Evolutionary conservation across 2,113 vertebrate genomes (phyloP).

Genomic region (Bombycilla garrulus): DNA sequence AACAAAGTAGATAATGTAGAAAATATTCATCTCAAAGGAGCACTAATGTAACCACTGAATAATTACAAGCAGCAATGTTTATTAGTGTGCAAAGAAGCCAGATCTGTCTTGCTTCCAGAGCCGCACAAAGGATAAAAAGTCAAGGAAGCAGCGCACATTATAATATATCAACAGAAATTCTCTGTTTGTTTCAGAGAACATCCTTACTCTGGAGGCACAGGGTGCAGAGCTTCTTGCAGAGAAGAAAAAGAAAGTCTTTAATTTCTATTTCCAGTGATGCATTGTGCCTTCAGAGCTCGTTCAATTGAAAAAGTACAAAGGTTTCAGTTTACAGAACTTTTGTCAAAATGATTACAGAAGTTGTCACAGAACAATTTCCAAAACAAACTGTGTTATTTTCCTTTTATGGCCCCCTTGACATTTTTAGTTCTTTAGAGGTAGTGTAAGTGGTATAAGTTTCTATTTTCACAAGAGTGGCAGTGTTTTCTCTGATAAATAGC

Average conservation of each 20-base stretch:
- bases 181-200: slow-evolving; percentile 26
- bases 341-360: slow-evolving; percentile 41
- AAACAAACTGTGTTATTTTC: slow-evolving; percentile 48
- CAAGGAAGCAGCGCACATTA: slow-evolving; percentile 52
- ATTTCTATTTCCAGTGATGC: slow-evolving; percentile 65
- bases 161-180: slow-evolving; percentile 69
- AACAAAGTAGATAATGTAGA: slow-evolving; percentile 68
- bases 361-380: slow-evolving; percentile 34
- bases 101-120: slow-evolving; percentile 63
- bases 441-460: background rate
- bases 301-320: slow-evolving; percentile 33
- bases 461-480: background rate
- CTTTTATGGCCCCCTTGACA: slow-evolving; percentile 43
- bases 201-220: slow-evolving; percentile 34
- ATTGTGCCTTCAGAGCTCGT: slow-evolving; percentile 53
- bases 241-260: slow-evolving; percentile 21
- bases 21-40: slow-evolving; percentile 72
- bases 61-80: slow-evolving; percentile 71
- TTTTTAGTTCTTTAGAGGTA: slow-evolving; percentile 9
- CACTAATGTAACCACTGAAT: slow-evolving; percentile 61
- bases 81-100: slow-evolving; percentile 74
- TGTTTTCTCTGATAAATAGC: slow-evolving; percentile 32
- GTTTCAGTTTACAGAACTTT: slow-evolving; percentile 59
- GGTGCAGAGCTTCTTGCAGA: slow-evolving; percentile 16
- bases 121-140: slow-evolving; percentile 68